Base-by-base conservation (phyloP, 2,113 vertebrate genomes). In the Dicerorhinus sumatrensis region DNA sequence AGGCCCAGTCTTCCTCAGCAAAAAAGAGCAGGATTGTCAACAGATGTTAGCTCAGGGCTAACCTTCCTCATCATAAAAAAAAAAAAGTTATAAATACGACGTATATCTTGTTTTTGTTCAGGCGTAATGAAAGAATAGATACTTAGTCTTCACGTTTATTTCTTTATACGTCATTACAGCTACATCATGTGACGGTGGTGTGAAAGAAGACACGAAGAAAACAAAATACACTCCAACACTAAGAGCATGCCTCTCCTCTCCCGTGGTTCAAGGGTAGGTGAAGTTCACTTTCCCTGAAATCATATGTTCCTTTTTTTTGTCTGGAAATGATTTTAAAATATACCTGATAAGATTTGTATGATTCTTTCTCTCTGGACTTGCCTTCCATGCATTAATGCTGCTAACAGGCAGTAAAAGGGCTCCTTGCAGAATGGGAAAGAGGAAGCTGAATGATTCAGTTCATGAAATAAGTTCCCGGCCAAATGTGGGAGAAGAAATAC, bases 221-320 rank as follows among this genome's bases (percentile, higher is more conserved):
- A 98, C 99, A 56, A 98, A 98, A 97, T 98, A 85, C 93, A 98
- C 98, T 97, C 98, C 98, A 84, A 98, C 98, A 33, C 98, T 99
- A 69, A 98, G 98, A 97, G 98, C 98, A 5, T 99, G 99, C 98
- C 99, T 99, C 56, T 99, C 99, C 82, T 98, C 99, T 94, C 98
- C 99, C 75, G 97, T 99, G 89, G 96, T 98, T 80, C 98, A 99
- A 94, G 98, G 99, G 99, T 99, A 98, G 90, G 97, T 97, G 85
- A n/a, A 39, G 33, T 46, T 20, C 17, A 1, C 39, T 65, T 60
- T 54, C 65, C 65, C 58, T 62, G 25, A 48, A 58, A 12, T 73
- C 3, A 0, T 70, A 0, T 0, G 13, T 2, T n/a, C 2, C 20
- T 20, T 67, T 25, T 77, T n/a, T 29, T 4, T 31, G 7, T 72